Percentiles rank a stretch among this genome's conserved stretches.
Evolutionary conservation across 30 jellyfish, hydroid and myxozoan species (phyloP).

Genomic region (Haliclystus octoradiatus): DNA sequence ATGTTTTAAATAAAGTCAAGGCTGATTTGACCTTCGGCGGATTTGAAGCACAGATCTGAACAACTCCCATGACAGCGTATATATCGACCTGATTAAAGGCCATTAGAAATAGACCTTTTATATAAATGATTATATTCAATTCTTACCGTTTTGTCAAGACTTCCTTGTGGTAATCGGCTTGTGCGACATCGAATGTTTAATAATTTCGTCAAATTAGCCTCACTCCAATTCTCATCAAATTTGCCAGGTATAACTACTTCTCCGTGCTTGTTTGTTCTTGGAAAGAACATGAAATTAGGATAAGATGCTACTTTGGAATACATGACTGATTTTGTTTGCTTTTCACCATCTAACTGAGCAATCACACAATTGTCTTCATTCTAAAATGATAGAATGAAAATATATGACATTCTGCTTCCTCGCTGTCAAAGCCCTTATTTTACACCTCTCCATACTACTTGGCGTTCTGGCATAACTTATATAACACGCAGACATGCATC

Average conservation of each 20-base stretch:
- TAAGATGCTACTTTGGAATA: slow-evolving; percentile 68
- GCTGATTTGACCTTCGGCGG: too few species aligned
- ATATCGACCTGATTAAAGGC: too few species aligned
- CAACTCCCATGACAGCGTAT: too few species aligned
- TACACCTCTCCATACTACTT: too few species aligned
- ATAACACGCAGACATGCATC: too few species aligned
- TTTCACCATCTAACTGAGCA: slow-evolving; percentile 71
- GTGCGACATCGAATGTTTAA: slow-evolving; percentile 62
- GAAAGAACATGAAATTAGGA: slow-evolving; percentile 73
- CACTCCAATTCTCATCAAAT: slow-evolving; percentile 96
- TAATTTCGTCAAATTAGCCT: slow-evolving; percentile 59
- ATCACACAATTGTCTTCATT: slow-evolving; percentile 68
- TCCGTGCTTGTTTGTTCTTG: slow-evolving; percentile 77
- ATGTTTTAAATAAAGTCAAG: too few species aligned
- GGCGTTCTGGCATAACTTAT: too few species aligned
- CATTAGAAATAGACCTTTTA: too few species aligned
- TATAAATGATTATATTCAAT: too few species aligned
- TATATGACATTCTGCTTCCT: not conserved
- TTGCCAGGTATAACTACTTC: slow-evolving; percentile 74
- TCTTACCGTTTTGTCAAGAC: slow-evolving; percentile 74
- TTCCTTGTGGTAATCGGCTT: slow-evolving; percentile 40
- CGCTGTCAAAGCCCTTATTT: too few species aligned
- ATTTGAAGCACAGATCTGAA: too few species aligned
- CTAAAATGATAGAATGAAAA: slow-evolving; percentile 14
- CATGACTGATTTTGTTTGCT: slow-evolving; percentile 44